Evolutionary conservation across 2,888 invertebrate genomes (phyloP), one percentile per base, ranked within the genome.

Genomic region (Neoscelio sp.): DNA sequence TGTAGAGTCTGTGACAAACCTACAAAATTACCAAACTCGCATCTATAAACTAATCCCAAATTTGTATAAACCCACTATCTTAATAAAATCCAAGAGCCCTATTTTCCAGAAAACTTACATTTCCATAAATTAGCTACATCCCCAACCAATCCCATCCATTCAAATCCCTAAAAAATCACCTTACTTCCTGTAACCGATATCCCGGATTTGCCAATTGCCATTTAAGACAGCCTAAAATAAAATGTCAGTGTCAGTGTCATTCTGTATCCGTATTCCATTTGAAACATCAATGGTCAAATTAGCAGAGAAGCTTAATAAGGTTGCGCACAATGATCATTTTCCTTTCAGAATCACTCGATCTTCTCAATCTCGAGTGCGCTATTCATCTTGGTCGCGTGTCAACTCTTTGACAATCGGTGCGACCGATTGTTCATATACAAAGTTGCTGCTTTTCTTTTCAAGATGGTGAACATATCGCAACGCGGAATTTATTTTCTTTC

Each of bases 361-460:
- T 35, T 54, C 35, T 64, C n/a, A 20, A 48, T 38, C 33, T 70
- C 67, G 38, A 77, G 71, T 65, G 30, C 54, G 38, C 30, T 58
- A 79, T 74, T 79, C 78, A 79, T 65, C 60, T 38, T 70, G 62
- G 87, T 85, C 87, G 85, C 87, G 86, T 86, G 86, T 86, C 86
- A 85, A 83, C 81, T 83, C 86, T 85, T 86, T 85, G 79, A 80
- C 74, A 78, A 65, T 78, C 64, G 79, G 40, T 71, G 77, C 38
- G 50, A 28, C 62, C 81, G 82, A 83, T 83, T 77, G 33, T n/a
- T n/a, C 18, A 18, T 80, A 77, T 65, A 75, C 79, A 80, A 82
- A 84, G 80, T 82, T 28, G 58, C 10, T 28, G 56, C 54, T 77
- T 80, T 75, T 54, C 68, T 50, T 64, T 58, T 54, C 64, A 23